A percentile compares a stretch with the other conserved stretches of the same genome.
Conservation (phyloP, 2,113 vertebrate species). For the Megaptera novaeangliae region DNA sequence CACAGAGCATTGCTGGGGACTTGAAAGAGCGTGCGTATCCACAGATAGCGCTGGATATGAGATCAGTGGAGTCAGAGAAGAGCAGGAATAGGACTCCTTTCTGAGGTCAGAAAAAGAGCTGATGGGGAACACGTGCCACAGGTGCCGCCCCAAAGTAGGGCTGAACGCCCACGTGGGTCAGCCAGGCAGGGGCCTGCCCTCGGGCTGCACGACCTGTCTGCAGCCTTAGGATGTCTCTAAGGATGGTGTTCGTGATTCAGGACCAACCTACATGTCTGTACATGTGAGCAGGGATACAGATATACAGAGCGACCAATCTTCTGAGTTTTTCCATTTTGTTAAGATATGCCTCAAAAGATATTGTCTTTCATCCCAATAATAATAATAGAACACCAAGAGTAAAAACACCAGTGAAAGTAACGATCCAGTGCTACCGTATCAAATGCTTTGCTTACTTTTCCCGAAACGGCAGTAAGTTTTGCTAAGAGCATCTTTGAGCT, state of each 20-base stretch:
- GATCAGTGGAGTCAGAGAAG: not conserved
- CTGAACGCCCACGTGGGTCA: too few relatives aligned
- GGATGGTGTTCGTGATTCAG: not conserved
- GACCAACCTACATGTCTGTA: not conserved
- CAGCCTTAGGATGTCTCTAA: not conserved
- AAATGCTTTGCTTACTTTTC: not conserved
- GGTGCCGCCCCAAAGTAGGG: fast-evolving
- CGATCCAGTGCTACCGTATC: not conserved
- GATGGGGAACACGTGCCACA: too few relatives aligned
- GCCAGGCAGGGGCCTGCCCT: too few relatives aligned
- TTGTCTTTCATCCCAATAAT: not conserved
- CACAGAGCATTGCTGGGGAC: not conserved
- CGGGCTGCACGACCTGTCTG: fast-evolving
- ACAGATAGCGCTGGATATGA: not conserved
- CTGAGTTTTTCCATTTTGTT: not conserved
- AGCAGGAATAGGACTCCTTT: not conserved
- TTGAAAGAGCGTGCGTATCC: fast-evolving
- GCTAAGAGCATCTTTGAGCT: not conserved
- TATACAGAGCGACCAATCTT: not conserved
- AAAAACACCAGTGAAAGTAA: not conserved
- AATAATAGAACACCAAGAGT: not conserved
- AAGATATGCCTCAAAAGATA: not conserved
- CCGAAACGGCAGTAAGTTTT: not conserved
- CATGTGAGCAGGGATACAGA: not conserved
- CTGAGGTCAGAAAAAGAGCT: not conserved